These are phyloP conservation scores for Crocallis elinguaria DNA, from an alignment of 2,888 invertebrate genomes.

Conservation along the genomic window DNA sequence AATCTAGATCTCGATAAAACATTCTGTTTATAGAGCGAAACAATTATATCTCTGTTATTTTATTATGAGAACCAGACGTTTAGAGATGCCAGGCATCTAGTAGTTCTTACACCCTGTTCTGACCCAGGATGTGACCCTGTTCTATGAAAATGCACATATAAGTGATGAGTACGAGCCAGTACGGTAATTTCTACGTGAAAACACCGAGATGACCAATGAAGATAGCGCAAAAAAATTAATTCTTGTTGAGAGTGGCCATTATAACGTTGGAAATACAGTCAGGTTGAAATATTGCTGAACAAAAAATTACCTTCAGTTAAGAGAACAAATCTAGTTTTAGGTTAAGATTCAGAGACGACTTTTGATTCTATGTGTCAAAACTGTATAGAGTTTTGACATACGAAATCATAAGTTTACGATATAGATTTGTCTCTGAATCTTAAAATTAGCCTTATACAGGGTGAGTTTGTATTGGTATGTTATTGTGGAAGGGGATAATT, in stretches of 20 bases:
- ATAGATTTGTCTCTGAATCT: too few relatives aligned
- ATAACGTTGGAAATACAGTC: constrained; percentile 24
- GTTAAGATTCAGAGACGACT: too few relatives aligned
- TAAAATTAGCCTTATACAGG: too few relatives aligned
- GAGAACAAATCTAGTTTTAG: too few relatives aligned
- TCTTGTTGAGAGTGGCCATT: constrained; percentile 40
- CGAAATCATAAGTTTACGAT: too few relatives aligned
- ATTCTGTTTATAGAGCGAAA: constrained; percentile 14
- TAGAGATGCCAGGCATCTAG: constrained; percentile 10
- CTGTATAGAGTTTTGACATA: too few relatives aligned
- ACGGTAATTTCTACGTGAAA: constrained; percentile 42
- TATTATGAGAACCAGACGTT: constrained; percentile 28
- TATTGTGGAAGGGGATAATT: too few relatives aligned
- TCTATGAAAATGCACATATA: constrained; percentile 31
- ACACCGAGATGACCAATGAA: constrained; percentile 48
- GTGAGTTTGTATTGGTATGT: too few relatives aligned
- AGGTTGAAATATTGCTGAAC: constrained; percentile 5
- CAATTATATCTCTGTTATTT: constrained; percentile 24
- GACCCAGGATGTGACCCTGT: constrained; percentile 37
- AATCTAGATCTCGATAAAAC: constrained; percentile 22
- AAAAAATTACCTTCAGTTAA: neutral
- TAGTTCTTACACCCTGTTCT: constrained; percentile 15
- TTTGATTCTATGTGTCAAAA: too few relatives aligned
- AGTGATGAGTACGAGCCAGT: constrained; percentile 23
- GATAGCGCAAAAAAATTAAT: constrained; percentile 53